Conservation (phyloP, 2,888 invertebrate genomes). For the Drosophila subsilvestris region DNA sequence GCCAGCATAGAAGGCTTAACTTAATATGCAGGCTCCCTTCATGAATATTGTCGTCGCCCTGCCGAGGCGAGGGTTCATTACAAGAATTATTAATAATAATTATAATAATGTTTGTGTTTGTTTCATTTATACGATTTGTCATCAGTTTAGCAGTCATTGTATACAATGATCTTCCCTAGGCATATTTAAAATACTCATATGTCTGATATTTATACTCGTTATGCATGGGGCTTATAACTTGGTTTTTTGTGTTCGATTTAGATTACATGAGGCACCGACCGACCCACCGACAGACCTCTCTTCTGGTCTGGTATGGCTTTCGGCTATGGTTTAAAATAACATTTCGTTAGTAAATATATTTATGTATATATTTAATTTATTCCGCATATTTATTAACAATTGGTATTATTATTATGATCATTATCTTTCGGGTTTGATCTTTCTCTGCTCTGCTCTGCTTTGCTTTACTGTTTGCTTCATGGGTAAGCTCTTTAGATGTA, state of each 20-base stretch:
- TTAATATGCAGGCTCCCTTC: slow-evolving; percentile 71
- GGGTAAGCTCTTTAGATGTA: slow-evolving; percentile 45
- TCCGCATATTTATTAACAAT: slow-evolving; percentile 64
- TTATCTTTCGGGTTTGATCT: background rate
- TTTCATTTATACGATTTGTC: slow-evolving; percentile 54
- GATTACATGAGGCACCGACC: slow-evolving; percentile 28
- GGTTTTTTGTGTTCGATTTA: slow-evolving; percentile 26
- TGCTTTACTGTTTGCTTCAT: slow-evolving; percentile 27
- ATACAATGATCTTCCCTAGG: slow-evolving; percentile 39
- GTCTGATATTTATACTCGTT: slow-evolving; percentile 49
- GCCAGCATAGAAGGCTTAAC: slow-evolving; percentile 27
- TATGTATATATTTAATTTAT: slow-evolving; percentile 23
- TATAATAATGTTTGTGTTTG: slow-evolving; percentile 41
- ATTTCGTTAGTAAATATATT: slow-evolving; percentile 46
- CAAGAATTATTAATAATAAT: slow-evolving; percentile 42
- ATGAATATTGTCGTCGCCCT: slow-evolving; percentile 79
- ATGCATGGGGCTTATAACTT: slow-evolving; percentile 34
- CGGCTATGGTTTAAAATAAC: slow-evolving; percentile 44
- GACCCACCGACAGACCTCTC: background rate
- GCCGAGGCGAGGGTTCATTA: slow-evolving; percentile 36
- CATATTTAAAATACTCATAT: slow-evolving; percentile 52
- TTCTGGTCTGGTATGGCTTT: background rate
- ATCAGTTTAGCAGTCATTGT: slow-evolving; percentile 67
- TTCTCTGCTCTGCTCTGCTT: slow-evolving; percentile 32
- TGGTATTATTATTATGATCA: slow-evolving; percentile 30